Conservation (phyloP, 2,888 invertebrate genomes). For the Caenorhabditis angaria region DNA sequence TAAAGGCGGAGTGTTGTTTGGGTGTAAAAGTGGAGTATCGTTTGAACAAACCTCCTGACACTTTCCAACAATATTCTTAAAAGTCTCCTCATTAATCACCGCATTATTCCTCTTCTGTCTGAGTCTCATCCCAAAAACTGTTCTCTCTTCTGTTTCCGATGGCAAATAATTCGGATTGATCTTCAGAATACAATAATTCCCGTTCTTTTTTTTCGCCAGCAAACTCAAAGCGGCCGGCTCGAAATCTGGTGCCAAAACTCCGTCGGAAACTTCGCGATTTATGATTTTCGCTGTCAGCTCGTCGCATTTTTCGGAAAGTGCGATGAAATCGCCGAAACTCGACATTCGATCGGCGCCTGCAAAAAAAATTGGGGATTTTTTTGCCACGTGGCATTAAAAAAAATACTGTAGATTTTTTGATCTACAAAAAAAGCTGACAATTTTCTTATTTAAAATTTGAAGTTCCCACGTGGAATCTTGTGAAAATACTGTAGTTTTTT, state of each 20-base stretch:
- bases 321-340: slow-evolving; percentile 97
- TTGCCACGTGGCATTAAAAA: too few relatives aligned
- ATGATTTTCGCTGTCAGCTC: slow-evolving; percentile 89
- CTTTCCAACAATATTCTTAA: slow-evolving; percentile 84
- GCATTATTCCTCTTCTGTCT: slow-evolving; percentile 87
- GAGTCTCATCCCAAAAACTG: slow-evolving; percentile 84
- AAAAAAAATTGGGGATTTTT: slow-evolving; percentile 19
- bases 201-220: slow-evolving; percentile 92
- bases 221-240: slow-evolving; percentile 84
- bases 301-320: slow-evolving; percentile 91
- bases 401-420: not conserved
- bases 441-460: too few relatives aligned
- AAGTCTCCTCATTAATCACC: slow-evolving; percentile 81
- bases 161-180: slow-evolving; percentile 90
- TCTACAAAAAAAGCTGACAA: too few relatives aligned
- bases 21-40: not conserved
- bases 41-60: slow-evolving; percentile 75
- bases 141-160: slow-evolving; percentile 82
- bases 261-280: slow-evolving; percentile 91
- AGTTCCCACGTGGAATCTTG: too few relatives aligned
- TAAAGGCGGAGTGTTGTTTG: slow-evolving; percentile 25
- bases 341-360: slow-evolving; percentile 94
- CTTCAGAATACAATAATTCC: slow-evolving; percentile 88
- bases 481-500: too few relatives aligned
- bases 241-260: slow-evolving; percentile 95